Evolutionary conservation across 2,797 vertebrate genomes (phyloP).

Genomic region (Leucoraja ocellata): DNA sequence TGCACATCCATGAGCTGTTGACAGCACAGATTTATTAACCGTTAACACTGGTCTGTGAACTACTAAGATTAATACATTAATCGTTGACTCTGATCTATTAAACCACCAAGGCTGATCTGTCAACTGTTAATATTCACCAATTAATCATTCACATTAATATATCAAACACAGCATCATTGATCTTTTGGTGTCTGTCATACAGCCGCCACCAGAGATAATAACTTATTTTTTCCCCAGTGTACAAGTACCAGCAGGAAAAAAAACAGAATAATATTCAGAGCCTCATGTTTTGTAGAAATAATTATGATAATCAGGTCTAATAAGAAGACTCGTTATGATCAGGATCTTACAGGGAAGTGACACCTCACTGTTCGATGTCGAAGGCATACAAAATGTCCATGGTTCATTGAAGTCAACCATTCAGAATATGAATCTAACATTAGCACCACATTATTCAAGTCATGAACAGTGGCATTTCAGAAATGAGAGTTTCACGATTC

Average conservation of each 20-base stretch:
- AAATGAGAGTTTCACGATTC: neutral
- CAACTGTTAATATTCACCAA: no score
- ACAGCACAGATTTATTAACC: no score
- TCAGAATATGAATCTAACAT: conserved; percentile 1
- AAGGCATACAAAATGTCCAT: neutral
- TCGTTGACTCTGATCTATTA: no score
- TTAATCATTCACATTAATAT: no score
- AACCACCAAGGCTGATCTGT: no score
- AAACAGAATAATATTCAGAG: neutral
- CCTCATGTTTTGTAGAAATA: neutral
- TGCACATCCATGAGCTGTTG: no score
- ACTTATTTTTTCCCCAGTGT: neutral
- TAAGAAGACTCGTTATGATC: neutral
- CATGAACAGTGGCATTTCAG: neutral
- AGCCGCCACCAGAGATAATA: neutral
- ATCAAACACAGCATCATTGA: no score
- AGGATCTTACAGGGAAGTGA: neutral
- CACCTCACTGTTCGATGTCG: neutral
- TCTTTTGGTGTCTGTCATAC: neutral
- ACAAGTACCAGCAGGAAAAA: neutral
- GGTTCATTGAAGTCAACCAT: neutral
- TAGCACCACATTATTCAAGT: neutral
- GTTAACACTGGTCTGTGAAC: no score
- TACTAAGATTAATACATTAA: no score
- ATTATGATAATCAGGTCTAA: neutral